Conservation (phyloP, 23 tunicate species). For the Trididemnum miniatum region DNA sequence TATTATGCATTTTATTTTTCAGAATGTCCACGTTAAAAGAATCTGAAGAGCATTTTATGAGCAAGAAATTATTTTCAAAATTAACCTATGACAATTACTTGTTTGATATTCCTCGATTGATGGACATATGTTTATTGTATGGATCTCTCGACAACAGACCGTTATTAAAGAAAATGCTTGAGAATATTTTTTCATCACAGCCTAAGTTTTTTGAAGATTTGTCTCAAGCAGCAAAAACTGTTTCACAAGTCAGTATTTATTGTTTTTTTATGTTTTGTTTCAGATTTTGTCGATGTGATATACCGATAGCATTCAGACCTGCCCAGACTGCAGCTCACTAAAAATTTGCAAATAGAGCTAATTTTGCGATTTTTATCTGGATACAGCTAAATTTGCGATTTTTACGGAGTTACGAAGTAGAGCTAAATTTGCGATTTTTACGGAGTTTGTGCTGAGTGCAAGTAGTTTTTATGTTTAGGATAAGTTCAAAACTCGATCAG, state of each 20-base stretch:
- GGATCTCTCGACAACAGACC: constrained; percentile 39
- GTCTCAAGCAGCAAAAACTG: constrained; percentile 48
- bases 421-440: too few species aligned
- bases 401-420: too few species aligned
- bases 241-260: constrained; percentile 42
- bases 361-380: too few species aligned
- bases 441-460: too few species aligned
- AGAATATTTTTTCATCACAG: constrained; percentile 53
- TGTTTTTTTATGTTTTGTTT: constrained; percentile 16
- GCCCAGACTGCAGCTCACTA: too few species aligned
- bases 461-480: too few species aligned
- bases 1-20: neutral
- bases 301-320: too few species aligned
- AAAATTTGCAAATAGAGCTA: too few species aligned
- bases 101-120: constrained; percentile 84
- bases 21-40: constrained; percentile 91
- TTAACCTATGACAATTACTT: constrained; percentile 72
- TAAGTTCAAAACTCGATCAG: too few species aligned
- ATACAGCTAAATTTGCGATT: too few species aligned
- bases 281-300: too few species aligned
- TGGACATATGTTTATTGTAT: constrained; percentile 76
- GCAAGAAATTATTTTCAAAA: constrained; percentile 49
- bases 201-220: constrained; percentile 65
- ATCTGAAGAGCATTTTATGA: constrained; percentile 54
- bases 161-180: constrained; percentile 57